These are phyloP conservation scores for Chelon auratus DNA, from an alignment of 2,797 vertebrate species.

Conservation along the genomic window DNA sequence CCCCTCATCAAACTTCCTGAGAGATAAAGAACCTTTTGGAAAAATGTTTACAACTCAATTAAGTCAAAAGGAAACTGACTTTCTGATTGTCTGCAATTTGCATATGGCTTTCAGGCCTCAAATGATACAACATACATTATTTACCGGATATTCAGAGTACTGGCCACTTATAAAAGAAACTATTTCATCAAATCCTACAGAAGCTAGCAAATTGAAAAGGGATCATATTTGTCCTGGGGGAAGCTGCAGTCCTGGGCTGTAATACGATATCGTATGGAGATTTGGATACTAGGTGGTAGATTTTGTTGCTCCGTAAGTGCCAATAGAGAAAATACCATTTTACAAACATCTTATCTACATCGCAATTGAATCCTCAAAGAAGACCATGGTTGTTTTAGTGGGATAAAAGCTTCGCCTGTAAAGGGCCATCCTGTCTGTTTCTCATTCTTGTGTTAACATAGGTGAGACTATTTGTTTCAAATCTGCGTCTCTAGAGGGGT, in stretches of 20 bases:
- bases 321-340: conserved; percentile 24
- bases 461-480: conserved; percentile 50
- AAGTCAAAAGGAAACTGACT: conserved; percentile 24
- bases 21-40: conserved; percentile 44
- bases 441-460: conserved; percentile 41
- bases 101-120: conserved; percentile 13
- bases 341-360: conserved; percentile 35
- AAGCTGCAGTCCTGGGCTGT: conserved; percentile 69
- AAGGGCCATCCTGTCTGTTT: conserved; percentile 48
- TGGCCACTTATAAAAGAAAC: conserved; percentile 17
- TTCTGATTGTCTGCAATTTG: conserved; percentile 23
- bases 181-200: conserved; percentile 20
- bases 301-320: conserved; percentile 40
- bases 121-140: conserved; percentile 11
- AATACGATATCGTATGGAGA: conserved; percentile 18
- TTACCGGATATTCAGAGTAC: conserved; percentile 10
- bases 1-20: conserved; percentile 59
- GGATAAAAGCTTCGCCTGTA: conserved; percentile 45
- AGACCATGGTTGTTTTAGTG: conserved; percentile 30
- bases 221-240: conserved; percentile 25
- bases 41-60: conserved; percentile 28
- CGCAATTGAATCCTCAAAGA: conserved; percentile 39
- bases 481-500: conserved; percentile 45
- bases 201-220: conserved; percentile 10
- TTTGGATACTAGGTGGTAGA: conserved; percentile 38